phyloP scores from a whole-genome alignment of 1,140 invertebrate genomes.

The Tetranychus urticae region DNA sequence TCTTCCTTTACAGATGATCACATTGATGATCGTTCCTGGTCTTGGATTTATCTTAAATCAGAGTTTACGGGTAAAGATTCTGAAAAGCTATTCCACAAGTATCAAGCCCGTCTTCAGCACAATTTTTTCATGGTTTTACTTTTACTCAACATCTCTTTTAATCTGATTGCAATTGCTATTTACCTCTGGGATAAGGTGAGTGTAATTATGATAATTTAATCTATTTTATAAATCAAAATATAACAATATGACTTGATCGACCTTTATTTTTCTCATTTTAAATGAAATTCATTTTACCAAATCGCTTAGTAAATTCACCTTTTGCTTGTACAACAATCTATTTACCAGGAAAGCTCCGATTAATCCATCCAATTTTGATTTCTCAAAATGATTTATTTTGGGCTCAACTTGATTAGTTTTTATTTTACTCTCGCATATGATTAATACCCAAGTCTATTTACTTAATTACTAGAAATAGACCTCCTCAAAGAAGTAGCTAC shows the following conservation, averaged over 20 bases:
- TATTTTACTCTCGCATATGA: too few relatives aligned
- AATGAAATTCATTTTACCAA: not conserved
- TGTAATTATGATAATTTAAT: not conserved
- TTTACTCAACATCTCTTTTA: constrained; percentile 36
- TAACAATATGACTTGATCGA: constrained; percentile 1
- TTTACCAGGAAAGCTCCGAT: too few relatives aligned
- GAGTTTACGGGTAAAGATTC: constrained; percentile 6
- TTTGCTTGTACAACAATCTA: too few relatives aligned
- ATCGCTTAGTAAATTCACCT: not conserved
- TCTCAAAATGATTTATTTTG: too few relatives aligned
- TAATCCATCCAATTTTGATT: too few relatives aligned
- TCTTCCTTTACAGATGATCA: not conserved
- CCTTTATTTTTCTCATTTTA: constrained; percentile 13
- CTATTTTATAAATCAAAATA: not conserved
- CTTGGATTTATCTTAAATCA: constrained; percentile 1
- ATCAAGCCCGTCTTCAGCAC: constrained; percentile 45
- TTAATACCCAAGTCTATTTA: too few relatives aligned
- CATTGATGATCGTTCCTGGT: constrained; percentile 1
- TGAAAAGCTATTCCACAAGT: constrained; percentile 33
- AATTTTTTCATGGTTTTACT: constrained; percentile 49
- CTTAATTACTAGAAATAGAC: not conserved
- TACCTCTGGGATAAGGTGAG: constrained; percentile 28
- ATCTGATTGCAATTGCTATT: constrained; percentile 32
- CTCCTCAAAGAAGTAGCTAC: not conserved
- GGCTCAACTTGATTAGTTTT: too few relatives aligned